Evolutionary conservation across 2,797 vertebrate species (phyloP), one percentile per base, ranked within the genome.

Genomic region (Rhadinocentrus ornatus): DNA sequence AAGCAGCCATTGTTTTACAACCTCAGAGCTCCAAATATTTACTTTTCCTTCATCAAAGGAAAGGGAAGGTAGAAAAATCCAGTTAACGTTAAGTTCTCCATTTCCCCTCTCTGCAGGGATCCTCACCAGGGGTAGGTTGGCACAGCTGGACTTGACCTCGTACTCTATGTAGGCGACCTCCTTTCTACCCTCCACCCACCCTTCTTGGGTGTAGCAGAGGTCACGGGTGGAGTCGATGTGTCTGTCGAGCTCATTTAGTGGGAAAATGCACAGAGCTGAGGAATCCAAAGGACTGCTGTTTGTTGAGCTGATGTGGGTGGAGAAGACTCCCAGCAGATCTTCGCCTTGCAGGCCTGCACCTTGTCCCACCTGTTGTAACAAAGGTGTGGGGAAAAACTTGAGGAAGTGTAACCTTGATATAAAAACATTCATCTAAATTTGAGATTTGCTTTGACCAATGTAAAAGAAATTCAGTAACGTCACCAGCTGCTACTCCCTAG

Each of bases 91-190:
- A 11, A 37, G 34, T 27, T 13, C 37, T 55, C 24, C 52, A 15
- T 41, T 54, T 44, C 8, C 12, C 11, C 34, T 32, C 37, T 70
- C 34, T 11, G 10, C 6, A n/a, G n/a, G 22, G 13, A 15, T 77
- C 18, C 96, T 95, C 91, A 99, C 97, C 86, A 89, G 81, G 0
- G 95, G 96, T 66, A 99, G 93, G 87, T 95, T 96, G 69, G 96
- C 96, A 26, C 97, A 99, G 92, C 94, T 96, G 22, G 97, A 99
- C 78, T 96, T 97, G 83, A 99, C 97, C 18, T 99, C 96, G 0
- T 99, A 99, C 75, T 98, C 97, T 2, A 99, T 99, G 88, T 98
- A 98, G 2, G 97, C 96, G 80, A 95, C 93, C 78, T 95, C 94
- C 0, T 54, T 72, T 29, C 78, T 91, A 0, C 95, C 94, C 31